phyloP scores from a whole-genome alignment of 2,797 vertebrate species.

The Rhabdophis nuchalis region DNA sequence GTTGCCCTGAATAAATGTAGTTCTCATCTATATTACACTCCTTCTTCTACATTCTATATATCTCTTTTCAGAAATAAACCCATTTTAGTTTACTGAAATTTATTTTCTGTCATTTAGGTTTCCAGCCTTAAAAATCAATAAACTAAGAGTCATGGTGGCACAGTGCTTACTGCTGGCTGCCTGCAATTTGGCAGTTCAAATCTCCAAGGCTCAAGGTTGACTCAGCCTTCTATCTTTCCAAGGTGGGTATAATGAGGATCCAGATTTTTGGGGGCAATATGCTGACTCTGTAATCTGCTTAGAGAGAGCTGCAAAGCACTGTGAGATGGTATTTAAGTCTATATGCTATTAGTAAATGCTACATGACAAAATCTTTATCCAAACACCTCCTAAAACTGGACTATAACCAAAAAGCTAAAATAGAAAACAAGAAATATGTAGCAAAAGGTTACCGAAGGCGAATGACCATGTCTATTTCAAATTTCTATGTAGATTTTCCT shows the following conservation, averaged over 20 bases:
- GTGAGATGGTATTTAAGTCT: too few relatives aligned
- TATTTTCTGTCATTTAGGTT: neutral
- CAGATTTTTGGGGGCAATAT: too few relatives aligned
- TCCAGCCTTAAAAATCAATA: neutral
- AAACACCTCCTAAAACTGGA: neutral
- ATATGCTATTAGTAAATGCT: too few relatives aligned
- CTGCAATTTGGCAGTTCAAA: too few relatives aligned
- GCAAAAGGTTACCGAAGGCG: neutral
- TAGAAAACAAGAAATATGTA: neutral
- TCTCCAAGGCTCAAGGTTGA: too few relatives aligned
- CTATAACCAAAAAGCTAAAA: neutral
- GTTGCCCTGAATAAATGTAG: neutral
- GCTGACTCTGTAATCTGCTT: too few relatives aligned
- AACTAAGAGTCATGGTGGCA: neutral
- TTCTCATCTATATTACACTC: neutral
- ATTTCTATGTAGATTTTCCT: neutral
- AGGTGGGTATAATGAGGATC: too few relatives aligned
- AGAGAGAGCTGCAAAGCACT: too few relatives aligned
- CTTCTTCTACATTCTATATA: neutral
- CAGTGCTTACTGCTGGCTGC: too few relatives aligned
- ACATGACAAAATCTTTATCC: neutral
- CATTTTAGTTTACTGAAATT: neutral
- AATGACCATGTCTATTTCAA: neutral
- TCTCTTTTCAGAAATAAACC: neutral
- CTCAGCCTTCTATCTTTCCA: too few relatives aligned